Conservation (phyloP, 2,888 invertebrate species). For the Drosophila colorata region DNA sequence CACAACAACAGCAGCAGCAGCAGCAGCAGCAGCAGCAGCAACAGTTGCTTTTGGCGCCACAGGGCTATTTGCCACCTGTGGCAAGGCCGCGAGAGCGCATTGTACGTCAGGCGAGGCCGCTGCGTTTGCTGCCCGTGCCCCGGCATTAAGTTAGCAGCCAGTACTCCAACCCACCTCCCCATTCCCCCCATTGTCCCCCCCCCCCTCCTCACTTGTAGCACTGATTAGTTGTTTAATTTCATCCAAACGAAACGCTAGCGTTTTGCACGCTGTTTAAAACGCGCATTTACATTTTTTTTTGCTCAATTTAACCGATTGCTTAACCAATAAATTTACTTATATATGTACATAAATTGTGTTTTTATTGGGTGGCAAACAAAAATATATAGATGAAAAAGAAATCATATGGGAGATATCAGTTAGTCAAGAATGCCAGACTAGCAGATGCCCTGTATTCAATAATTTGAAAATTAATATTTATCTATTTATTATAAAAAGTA, state of each 20-base stretch:
- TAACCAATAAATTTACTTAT: slow-evolving; percentile 65
- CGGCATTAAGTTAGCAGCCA: slow-evolving; percentile 15
- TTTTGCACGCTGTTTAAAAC: slow-evolving; percentile 34
- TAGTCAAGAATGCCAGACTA: not conserved
- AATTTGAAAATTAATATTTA: too few species aligned
- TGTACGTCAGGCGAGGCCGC: slow-evolving; percentile 41
- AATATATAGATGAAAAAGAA: not conserved
- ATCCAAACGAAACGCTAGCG: slow-evolving; percentile 30
- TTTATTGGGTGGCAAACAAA: not conserved
- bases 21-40: slow-evolving; percentile 1
- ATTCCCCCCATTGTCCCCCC: not conserved
- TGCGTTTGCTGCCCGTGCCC: slow-evolving; percentile 57
- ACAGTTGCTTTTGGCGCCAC: slow-evolving; percentile 2
- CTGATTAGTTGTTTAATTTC: slow-evolving; percentile 72
- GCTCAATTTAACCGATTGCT: slow-evolving; percentile 46
- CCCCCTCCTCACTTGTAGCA: slow-evolving; percentile 42
- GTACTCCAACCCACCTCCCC: too few species aligned
- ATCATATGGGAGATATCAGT: too few species aligned
- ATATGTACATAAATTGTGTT: slow-evolving; percentile 54
- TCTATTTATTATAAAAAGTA: too few species aligned
- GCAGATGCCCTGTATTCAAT: not conserved
- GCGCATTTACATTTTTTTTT: slow-evolving; percentile 14
- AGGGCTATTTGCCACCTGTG: slow-evolving; percentile 60
- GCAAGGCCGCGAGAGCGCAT: slow-evolving; percentile 57
- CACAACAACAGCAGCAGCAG: slow-evolving; percentile 4